Evolutionary conservation across 2,113 vertebrate genomes (phyloP).

Genomic region (Chionodraco myersi): DNA sequence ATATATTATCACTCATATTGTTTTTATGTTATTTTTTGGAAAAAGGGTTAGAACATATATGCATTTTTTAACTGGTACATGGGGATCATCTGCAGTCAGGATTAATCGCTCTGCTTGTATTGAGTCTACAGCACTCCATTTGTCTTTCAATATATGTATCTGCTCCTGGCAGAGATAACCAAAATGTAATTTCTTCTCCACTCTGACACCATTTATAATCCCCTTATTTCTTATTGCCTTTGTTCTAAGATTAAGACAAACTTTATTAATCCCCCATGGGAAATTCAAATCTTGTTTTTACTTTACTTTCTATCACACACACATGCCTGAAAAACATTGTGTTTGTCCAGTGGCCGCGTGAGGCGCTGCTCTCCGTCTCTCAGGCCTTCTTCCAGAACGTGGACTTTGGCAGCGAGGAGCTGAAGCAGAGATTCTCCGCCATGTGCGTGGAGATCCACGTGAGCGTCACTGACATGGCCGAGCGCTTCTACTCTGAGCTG

Average conservation of each 20-base stretch:
- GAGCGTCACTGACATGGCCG: constrained; percentile 87
- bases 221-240: neutral
- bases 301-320: too few relatives aligned
- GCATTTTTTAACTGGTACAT: neutral
- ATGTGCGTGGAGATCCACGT: constrained; percentile 90
- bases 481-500: constrained; percentile 86
- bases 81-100: neutral
- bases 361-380: constrained; percentile 88
- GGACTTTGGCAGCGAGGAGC: constrained; percentile 81
- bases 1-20: too few relatives aligned
- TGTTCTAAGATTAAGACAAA: too few relatives aligned
- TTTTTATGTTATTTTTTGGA: neutral
- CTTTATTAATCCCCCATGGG: too few relatives aligned
- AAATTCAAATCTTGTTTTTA: too few relatives aligned
- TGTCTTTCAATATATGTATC: neutral
- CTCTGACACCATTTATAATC: neutral
- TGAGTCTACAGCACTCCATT: neutral
- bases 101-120: neutral
- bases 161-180: neutral
- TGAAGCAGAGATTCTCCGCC: constrained; percentile 84
- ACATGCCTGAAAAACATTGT: too few relatives aligned
- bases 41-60: neutral
- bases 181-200: neutral
- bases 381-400: constrained; percentile 85
- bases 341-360: constrained; percentile 84